Base-by-base conservation (phyloP, 1,140 invertebrate genomes). In the Calephelis virginiensis region DNA sequence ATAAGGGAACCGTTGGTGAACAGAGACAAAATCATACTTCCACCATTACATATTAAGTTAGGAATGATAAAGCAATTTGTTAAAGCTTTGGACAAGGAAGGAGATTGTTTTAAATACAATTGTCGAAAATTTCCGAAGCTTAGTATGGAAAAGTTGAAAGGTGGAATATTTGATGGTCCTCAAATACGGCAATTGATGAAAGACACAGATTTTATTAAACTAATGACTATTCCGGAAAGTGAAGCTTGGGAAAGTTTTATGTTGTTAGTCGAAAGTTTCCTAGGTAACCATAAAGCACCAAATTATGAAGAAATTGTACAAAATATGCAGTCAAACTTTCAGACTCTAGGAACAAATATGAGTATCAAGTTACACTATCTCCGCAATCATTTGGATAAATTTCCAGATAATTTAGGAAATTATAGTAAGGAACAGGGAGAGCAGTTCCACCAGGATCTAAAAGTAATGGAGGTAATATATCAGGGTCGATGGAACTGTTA, bases 1-100 rank as follows among this genome's bases (percentile, higher is more conserved):
- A 68, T 50, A 37, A 17, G 9, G 40, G 68, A 28, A 60, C 63
- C 60, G 59, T 64, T 9, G 78, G 73, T 37, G 72, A 70, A 61
- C 61, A 53, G 49, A 53, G 14, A 74, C 83, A 66, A 66, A 45
- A 59, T 69, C 12, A 46, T 38, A 45, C 43, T 66, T 37, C 72
- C 76, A 63, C 75, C 74, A 53, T 66, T 81, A 6, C 72, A 81
- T 61, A 79, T 83, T 8, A 84, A 81, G 68, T 63, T 82, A 9
- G 75, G 77, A 61, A 61, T 61, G 6, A 61, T 66, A 28, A 53
- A 53, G 14, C 14, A 53, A 53, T 53, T 17, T 11, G 50, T 53
- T 10, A 28, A 53, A 17, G 50, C 53, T 38, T 45, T 67, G 49
- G 49, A 67, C 49, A 60, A 63, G 14, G 48, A 50, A 8, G 13